phyloP scores from a whole-genome alignment of 2,888 invertebrate species.

The Hyposoter dolosus region DNA sequence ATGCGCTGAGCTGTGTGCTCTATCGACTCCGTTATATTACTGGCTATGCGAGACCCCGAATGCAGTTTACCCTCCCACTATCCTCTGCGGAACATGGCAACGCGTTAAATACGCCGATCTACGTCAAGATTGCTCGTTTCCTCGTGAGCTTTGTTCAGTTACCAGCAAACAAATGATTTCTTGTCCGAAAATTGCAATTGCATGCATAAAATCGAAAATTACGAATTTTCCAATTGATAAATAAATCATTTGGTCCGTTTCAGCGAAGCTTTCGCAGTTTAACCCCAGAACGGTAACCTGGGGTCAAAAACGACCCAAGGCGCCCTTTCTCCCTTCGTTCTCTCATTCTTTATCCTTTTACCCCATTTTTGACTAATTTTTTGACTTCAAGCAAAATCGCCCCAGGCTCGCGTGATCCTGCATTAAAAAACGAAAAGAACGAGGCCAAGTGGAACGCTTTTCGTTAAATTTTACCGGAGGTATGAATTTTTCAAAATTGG shows the following conservation, averaged over 20 bases:
- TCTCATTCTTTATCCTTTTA: too few relatives aligned
- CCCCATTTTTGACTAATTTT: too few relatives aligned
- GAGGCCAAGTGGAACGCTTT: too few relatives aligned
- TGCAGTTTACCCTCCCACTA: constrained; percentile 13
- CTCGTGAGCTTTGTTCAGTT: constrained; percentile 74
- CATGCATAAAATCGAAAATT: not conserved
- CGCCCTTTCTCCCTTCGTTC: too few relatives aligned
- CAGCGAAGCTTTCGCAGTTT: not conserved
- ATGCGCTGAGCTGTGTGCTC: constrained; percentile 34
- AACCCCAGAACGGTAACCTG: too few relatives aligned
- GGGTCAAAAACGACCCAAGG: too few relatives aligned
- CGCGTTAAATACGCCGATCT: constrained; percentile 39
- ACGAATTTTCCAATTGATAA: not conserved
- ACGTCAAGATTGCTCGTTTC: constrained; percentile 70
- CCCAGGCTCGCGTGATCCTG: too few relatives aligned
- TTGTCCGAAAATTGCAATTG: constrained; percentile 37
- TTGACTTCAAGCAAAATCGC: too few relatives aligned
- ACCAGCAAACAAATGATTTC: constrained; percentile 42
- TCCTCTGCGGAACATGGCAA: constrained; percentile 35
- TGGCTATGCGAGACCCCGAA: constrained; percentile 46
- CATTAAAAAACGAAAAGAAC: too few relatives aligned
- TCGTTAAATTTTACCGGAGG: too few relatives aligned
- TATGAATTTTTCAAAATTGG: too few relatives aligned
- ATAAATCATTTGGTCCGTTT: not conserved
- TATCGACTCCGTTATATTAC: constrained; percentile 29